Evolutionary conservation across 2,888 invertebrate species (phyloP), one percentile per base, ranked within the genome.

Genomic region (Caenorhabditis sp.): DNA sequence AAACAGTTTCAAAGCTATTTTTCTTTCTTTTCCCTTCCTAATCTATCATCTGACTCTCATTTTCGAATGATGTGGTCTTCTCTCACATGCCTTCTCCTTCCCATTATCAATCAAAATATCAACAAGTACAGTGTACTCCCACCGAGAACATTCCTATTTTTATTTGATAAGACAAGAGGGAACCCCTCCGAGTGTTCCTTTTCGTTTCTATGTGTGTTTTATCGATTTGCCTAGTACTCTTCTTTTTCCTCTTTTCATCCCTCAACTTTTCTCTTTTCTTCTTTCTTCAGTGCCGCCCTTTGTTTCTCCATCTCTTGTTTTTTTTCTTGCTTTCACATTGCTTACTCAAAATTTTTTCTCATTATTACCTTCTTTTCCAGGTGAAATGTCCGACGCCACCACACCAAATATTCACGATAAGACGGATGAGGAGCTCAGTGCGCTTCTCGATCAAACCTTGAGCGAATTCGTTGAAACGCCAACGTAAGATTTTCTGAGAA

Each of bases 371-470:
- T 12, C 12, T 41, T 64, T 73, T 80, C 51, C 68, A 73, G 68
- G 56, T 38, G 64, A 49, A 72, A 84, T 84, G 84, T 44, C 84
- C 3, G 84, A 77, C n/a, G 63, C 76, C 1, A 54, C 66, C 2
- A 44, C 31, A 3, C 56, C 69, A 58, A 41, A 44, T 19, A 10
- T 44, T 14, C 26, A 59, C 6, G 72, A 73, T 41, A 75, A 83
- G 28, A 64, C 77, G 12, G 84, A 58, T 2, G 83, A 87, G 4
- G 86, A 85, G 51, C 74, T 87, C 16, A 76, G 64, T 24, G 82
- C 70, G 16, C 69, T 87, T 38, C 75, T 87, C 3, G 87, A 87
- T 72, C 66, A 75, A 59, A 80, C 86, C 10, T 74, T 85, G 58
- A 74, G 77, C 14, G 77, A 85, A 19, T 84, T 85, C 75, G 69